Percentiles rank a stretch among this genome's conserved stretches.
Conservation (phyloP, 2,888 invertebrate genomes). For the Stegophylla sp. region DNA sequence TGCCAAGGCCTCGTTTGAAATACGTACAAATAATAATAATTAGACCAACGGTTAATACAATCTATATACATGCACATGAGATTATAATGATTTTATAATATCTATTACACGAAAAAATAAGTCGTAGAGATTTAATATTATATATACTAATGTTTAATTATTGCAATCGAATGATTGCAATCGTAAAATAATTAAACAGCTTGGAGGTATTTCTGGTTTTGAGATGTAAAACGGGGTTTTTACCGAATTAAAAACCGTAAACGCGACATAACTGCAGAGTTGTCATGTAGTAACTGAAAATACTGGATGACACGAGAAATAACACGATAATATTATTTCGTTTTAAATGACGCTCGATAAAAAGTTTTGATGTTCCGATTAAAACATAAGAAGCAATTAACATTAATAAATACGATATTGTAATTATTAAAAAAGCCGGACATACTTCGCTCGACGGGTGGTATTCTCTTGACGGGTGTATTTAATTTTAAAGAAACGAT, state of each 20-base stretch:
- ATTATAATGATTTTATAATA: background rate
- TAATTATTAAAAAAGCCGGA: too few relatives aligned
- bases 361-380: too few relatives aligned
- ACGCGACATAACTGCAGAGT: background rate
- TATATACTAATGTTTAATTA: slow-evolving; percentile 1
- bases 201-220: background rate
- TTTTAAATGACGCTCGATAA: background rate
- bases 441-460: too few relatives aligned
- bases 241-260: background rate
- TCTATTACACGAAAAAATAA: background rate
- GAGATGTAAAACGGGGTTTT: background rate
- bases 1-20: too few relatives aligned
- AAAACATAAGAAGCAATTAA: too few relatives aligned
- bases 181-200: background rate
- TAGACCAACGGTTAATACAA: background rate
- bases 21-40: too few relatives aligned
- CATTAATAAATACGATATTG: too few relatives aligned
- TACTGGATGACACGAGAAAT: background rate
- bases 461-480: too few relatives aligned
- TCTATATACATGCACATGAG: background rate
- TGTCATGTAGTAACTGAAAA: too few relatives aligned
- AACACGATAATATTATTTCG: background rate
- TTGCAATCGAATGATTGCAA: background rate
- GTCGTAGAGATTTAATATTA: background rate
- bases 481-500: too few relatives aligned